phyloP scores from a whole-genome alignment of 1,140 invertebrate genomes.

The Chlorops oryzae region DNA sequence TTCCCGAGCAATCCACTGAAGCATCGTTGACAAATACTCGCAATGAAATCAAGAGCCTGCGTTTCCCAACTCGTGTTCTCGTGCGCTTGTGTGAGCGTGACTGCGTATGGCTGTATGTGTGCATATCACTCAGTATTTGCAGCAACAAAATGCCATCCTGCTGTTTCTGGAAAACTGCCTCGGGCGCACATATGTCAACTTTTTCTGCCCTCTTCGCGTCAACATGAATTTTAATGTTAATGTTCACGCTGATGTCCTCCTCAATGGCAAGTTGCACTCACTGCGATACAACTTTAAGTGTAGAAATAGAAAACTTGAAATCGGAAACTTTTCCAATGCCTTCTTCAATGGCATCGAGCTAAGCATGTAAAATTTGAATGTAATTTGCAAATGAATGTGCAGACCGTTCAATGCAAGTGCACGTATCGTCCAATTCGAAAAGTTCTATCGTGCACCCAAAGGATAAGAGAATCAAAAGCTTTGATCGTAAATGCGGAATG shows the following conservation, averaged over 20 bases:
- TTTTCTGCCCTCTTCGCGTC: conserved; percentile 23
- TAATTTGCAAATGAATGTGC: conserved; percentile 46
- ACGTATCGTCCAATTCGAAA: too few relatives aligned
- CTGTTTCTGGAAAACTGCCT: conserved; percentile 44
- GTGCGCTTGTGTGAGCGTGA: conserved; percentile 13
- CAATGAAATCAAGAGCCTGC: conserved; percentile 43
- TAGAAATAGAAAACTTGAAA: conserved; percentile 34
- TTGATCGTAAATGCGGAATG: too few relatives aligned
- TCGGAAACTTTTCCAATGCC: conserved; percentile 46
- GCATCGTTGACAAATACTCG: conserved; percentile 29
- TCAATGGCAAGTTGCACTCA: too few relatives aligned
- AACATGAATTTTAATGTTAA: neutral
- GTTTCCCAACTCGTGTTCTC: conserved; percentile 35
- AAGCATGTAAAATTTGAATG: conserved; percentile 48
- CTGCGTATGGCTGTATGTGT: neutral
- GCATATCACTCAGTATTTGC: neutral
- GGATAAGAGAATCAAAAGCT: too few relatives aligned
- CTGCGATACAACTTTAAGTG: conserved; percentile 39
- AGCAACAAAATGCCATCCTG: conserved; percentile 35
- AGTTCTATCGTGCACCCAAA: too few relatives aligned
- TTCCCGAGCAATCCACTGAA: conserved; percentile 22
- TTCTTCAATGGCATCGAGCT: conserved; percentile 46
- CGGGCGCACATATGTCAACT: conserved; percentile 48
- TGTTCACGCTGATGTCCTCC: too few relatives aligned
- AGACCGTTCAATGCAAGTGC: too few relatives aligned